These are phyloP conservation scores for Cynopterus sphinx DNA, from an alignment of 2,797 vertebrate species.

Conservation along the genomic window DNA sequence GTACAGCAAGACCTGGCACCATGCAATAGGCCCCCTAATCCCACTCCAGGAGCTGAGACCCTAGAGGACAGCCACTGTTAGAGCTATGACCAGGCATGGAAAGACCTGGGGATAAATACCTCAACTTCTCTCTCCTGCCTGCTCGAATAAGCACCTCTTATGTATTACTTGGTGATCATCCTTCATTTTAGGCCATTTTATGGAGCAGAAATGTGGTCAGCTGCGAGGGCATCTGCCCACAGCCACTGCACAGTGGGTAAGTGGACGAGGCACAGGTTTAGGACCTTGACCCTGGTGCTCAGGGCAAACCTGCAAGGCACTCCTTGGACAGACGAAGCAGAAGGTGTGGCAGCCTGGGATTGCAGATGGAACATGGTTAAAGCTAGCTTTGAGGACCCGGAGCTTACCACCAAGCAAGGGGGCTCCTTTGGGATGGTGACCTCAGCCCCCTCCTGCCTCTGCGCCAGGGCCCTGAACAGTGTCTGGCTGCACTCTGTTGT, in stretches of 20 bases:
- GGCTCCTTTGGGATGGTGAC: background rate
- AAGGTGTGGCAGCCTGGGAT: background rate
- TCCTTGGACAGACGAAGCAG: background rate
- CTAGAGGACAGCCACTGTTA: background rate
- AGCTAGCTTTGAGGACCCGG: background rate
- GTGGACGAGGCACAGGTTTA: background rate
- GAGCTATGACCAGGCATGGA: background rate
- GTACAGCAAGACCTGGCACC: background rate
- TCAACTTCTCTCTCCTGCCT: background rate
- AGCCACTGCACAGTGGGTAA: background rate
- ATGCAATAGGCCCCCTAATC: background rate
- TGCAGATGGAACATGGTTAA: background rate
- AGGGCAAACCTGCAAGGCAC: accelerated
- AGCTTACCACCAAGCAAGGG: background rate
- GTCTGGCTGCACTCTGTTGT: background rate
- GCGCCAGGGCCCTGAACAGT: background rate
- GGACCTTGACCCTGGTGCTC: background rate
- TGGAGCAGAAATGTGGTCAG: background rate
- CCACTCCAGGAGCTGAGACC: background rate
- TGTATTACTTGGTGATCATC: accelerated
- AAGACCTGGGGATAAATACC: background rate
- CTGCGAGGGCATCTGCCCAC: background rate
- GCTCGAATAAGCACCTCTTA: accelerated
- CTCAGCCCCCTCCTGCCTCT: background rate
- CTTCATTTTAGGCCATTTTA: background rate